A percentile compares a stretch with the other conserved stretches of the same genome.
Conservation (phyloP, 2,888 invertebrate species). For the Melieria omissa region DNA sequence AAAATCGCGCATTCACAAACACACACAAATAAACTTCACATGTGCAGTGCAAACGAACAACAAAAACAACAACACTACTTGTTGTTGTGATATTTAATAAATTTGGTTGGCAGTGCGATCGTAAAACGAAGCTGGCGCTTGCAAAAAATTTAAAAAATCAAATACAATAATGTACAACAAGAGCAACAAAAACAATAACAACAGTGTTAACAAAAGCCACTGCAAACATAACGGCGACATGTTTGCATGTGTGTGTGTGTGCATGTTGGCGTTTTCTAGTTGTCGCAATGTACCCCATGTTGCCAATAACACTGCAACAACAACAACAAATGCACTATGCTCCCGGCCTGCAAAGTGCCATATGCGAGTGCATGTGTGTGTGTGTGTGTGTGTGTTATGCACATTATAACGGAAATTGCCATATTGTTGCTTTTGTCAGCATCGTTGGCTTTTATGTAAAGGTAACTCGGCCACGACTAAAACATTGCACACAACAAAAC, state of each 20-base stretch:
- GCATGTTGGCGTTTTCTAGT: conserved; percentile 7
- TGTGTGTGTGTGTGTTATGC: conserved; percentile 5
- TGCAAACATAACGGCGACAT: not conserved
- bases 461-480: not conserved
- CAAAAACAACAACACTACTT: too few species aligned
- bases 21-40: too few species aligned
- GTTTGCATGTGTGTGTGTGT: conserved; percentile 16
- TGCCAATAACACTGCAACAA: too few species aligned
- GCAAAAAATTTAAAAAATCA: too few species aligned
- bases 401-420: conserved; percentile 21
- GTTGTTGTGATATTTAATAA: too few species aligned
- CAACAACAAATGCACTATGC: too few species aligned
- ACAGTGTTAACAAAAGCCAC: not conserved
- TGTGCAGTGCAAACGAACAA: too few species aligned
- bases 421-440: conserved; percentile 15
- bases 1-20: too few species aligned
- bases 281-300: not conserved
- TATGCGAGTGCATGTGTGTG: not conserved
- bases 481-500: not conserved
- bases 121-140: too few species aligned
- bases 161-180: not conserved
- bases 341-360: conserved; percentile 2
- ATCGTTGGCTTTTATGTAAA: not conserved
- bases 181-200: not conserved
- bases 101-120: too few species aligned